A percentile compares a stretch with the other conserved stretches of the same genome.
Evolutionary conservation across 2,797 vertebrate species (phyloP).

Genomic region (Carapus acus): DNA sequence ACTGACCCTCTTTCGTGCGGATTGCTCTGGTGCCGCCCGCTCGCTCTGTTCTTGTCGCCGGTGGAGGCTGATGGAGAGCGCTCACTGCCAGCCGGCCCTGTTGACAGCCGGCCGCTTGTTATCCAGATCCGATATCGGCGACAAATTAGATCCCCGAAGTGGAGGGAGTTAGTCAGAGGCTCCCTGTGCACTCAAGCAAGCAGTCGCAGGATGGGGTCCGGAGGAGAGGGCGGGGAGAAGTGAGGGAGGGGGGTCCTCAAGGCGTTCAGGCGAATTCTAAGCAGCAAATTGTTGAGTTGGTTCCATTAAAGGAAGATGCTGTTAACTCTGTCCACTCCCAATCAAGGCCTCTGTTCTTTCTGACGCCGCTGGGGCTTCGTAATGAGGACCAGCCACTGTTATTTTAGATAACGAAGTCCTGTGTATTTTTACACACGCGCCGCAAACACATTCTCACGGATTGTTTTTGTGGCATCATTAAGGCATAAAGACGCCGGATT

Average conservation of each 20-base stretch:
- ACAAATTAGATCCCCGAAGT: conserved; percentile 60
- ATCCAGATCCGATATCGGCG: conserved; percentile 53
- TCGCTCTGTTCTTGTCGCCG: conserved; percentile 50
- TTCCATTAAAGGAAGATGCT: background rate
- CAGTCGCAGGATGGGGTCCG: too few relatives aligned
- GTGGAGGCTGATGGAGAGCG: conserved; percentile 52
- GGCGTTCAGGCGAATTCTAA: background rate
- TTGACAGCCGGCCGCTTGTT: conserved; percentile 64
- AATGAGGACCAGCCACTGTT: background rate
- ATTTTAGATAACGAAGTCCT: background rate
- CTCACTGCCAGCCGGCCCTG: conserved; percentile 49
- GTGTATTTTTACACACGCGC: too few relatives aligned
- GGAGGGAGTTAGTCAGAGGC: conserved; percentile 36
- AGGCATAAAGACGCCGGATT: too few relatives aligned
- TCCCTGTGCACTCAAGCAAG: conserved; percentile 33
- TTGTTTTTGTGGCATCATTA: too few relatives aligned
- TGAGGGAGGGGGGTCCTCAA: conserved; percentile 16
- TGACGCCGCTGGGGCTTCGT: background rate
- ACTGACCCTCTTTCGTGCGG: background rate
- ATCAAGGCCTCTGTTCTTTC: background rate
- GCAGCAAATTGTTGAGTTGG: background rate
- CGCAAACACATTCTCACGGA: too few relatives aligned
- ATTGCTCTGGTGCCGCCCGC: background rate
- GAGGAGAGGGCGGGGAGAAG: too few relatives aligned
- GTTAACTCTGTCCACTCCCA: background rate